Percentiles rank a stretch among this genome's conserved stretches.
Conservation (phyloP, 2,888 invertebrate species). For the Marasmarcha lunaedactyla region DNA sequence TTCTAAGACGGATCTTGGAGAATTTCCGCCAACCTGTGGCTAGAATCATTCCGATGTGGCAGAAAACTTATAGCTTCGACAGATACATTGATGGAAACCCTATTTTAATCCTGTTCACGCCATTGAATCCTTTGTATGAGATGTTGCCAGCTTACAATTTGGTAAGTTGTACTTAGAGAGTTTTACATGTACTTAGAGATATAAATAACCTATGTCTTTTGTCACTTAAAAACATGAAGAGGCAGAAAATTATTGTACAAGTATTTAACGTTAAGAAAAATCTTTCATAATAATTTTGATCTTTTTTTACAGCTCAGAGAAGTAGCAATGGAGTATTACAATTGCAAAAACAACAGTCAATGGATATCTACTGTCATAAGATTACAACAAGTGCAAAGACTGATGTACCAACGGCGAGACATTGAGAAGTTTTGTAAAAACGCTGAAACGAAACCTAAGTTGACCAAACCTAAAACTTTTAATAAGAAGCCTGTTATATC, state of each 20-base stretch:
- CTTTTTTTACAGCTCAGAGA: constrained; percentile 72
- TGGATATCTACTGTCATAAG: constrained; percentile 55
- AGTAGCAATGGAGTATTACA: constrained; percentile 79
- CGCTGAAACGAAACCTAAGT: constrained; percentile 35
- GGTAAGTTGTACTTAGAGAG: no score
- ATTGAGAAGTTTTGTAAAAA: constrained; percentile 43
- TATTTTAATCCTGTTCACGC: constrained; percentile 82
- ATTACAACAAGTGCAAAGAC: constrained; percentile 47
- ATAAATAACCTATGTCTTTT: no score
- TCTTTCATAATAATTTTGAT: constrained; percentile 5
- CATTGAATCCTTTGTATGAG: constrained; percentile 77
- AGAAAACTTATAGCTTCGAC: constrained; percentile 77
- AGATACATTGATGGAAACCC: constrained; percentile 77
- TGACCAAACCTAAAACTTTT: constrained; percentile 23
- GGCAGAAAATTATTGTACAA: not conserved
- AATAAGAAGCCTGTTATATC: constrained; percentile 39
- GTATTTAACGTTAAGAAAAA: no score
- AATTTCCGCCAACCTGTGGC: constrained; percentile 72
- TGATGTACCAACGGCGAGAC: constrained; percentile 50
- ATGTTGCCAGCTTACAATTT: constrained; percentile 77
- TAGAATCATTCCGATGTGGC: constrained; percentile 79
- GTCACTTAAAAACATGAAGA: not conserved
- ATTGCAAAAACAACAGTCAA: constrained; percentile 67
- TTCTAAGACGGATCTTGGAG: constrained; percentile 73
- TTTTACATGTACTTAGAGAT: not conserved